Conservation (phyloP, 2,888 invertebrate species). For the Dryococelus australis region DNA sequence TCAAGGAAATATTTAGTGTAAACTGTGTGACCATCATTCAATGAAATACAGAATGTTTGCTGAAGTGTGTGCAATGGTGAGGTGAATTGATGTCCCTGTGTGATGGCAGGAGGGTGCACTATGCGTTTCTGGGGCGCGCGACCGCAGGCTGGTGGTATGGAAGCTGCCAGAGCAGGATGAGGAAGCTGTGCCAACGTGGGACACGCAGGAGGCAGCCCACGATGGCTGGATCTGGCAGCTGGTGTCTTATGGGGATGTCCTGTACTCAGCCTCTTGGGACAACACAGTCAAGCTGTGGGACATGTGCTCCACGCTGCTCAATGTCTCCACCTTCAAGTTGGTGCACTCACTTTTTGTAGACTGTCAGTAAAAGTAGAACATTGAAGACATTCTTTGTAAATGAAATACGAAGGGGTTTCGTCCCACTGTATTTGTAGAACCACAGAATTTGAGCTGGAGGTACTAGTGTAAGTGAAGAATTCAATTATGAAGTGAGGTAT, state of each 20-base stretch:
- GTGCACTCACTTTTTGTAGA: neutral
- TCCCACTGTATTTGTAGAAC: no score
- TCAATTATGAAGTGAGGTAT: no score
- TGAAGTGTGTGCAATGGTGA: neutral
- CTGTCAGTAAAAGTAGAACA: neutral
- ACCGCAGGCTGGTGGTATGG: slow-evolving; percentile 65
- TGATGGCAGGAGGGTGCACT: slow-evolving; percentile 34
- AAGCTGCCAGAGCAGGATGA: slow-evolving; percentile 53
- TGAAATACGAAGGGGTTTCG: neutral
- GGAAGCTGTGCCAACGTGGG: slow-evolving; percentile 51
- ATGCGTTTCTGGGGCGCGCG: slow-evolving; percentile 62
- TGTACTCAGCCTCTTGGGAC: slow-evolving; percentile 71
- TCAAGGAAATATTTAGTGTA: no score
- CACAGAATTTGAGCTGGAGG: no score
- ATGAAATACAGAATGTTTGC: no score
- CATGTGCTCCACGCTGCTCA: slow-evolving; percentile 57
- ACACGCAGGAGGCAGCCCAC: slow-evolving; percentile 62
- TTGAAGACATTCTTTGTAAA: neutral
- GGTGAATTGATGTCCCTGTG: neutral
- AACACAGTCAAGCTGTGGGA: slow-evolving; percentile 67
- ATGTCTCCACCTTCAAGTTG: slow-evolving; percentile 38
- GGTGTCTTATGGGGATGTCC: slow-evolving; percentile 51
- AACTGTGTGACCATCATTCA: no score
- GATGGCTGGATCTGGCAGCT: slow-evolving; percentile 69
- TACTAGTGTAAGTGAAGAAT: no score